Evolutionary conservation across 2,888 invertebrate species (phyloP).

Genomic region (Gandaritis pyraliata): DNA sequence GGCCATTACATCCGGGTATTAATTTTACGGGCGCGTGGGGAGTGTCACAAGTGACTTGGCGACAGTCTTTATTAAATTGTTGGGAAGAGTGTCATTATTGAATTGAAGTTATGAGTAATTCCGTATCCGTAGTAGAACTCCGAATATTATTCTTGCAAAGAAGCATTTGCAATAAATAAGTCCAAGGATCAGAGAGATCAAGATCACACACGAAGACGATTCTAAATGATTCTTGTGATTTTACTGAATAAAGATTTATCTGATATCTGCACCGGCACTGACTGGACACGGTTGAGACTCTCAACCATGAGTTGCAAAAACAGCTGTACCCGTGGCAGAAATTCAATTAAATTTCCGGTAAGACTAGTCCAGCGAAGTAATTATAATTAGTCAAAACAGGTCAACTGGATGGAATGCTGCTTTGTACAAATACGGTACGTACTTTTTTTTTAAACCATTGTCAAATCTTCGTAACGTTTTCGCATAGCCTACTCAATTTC

Average conservation of each 20-base stretch:
- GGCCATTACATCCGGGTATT: constrained; percentile 38
- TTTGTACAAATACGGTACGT: no score
- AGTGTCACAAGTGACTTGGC: constrained; percentile 9
- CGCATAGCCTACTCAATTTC: no score
- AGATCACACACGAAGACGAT: no score
- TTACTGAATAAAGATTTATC: no score
- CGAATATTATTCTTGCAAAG: background rate
- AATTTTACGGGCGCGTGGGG: constrained; percentile 30
- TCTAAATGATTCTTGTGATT: no score
- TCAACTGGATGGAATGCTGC: background rate
- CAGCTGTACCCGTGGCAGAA: background rate
- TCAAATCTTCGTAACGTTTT: background rate
- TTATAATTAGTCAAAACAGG: constrained; percentile 8
- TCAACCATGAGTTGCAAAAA: background rate
- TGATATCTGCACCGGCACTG: no score
- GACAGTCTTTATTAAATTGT: constrained; percentile 15
- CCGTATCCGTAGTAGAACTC: constrained; percentile 1
- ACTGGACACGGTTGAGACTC: background rate
- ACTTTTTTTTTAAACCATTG: no score
- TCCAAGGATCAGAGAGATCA: background rate
- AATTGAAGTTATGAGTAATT: background rate
- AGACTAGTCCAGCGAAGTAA: constrained; percentile 3
- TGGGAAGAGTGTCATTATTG: constrained; percentile 9
- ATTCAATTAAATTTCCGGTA: background rate
- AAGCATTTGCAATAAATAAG: background rate